These are phyloP conservation scores for Ephestia elutella DNA, from an alignment of 1,140 invertebrate genomes.

Conservation along the genomic window DNA sequence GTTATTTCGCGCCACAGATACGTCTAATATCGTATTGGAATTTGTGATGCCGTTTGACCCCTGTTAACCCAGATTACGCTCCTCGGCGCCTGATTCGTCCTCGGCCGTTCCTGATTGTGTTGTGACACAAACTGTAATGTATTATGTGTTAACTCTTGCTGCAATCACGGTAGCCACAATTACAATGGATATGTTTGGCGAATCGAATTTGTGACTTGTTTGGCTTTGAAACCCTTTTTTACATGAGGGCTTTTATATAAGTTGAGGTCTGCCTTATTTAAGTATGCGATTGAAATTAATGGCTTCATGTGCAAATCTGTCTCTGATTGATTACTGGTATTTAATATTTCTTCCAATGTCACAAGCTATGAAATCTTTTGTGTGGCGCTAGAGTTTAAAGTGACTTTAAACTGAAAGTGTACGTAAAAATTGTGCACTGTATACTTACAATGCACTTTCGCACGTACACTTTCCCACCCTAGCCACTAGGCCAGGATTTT, in stretches of 20 bases:
- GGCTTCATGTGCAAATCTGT: too few species aligned
- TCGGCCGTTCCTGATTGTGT: slow-evolving; percentile 70
- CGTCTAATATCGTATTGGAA: slow-evolving; percentile 76
- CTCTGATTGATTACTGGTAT: too few species aligned
- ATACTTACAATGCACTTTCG: too few species aligned
- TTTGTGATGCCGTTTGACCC: slow-evolving; percentile 76
- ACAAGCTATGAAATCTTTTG: too few species aligned
- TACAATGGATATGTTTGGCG: slow-evolving; percentile 64
- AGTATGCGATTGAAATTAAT: too few species aligned
- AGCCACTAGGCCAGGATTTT: too few species aligned
- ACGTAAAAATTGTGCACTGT: too few species aligned
- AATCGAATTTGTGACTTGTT: slow-evolving; percentile 22
- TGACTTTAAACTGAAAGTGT: too few species aligned
- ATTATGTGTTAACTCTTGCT: slow-evolving; percentile 74
- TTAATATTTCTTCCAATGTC: too few species aligned
- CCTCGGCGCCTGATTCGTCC: slow-evolving; percentile 73
- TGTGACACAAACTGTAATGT: slow-evolving; percentile 74
- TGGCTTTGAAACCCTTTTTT: neutral
- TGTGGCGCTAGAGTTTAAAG: too few species aligned
- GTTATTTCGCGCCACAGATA: slow-evolving; percentile 72
- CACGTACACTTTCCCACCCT: too few species aligned
- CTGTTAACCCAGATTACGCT: slow-evolving; percentile 75
- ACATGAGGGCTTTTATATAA: neutral
- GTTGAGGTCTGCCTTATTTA: too few species aligned
- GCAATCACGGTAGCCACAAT: slow-evolving; percentile 71